Evolutionary conservation across 2,113 vertebrate species (phyloP).

Genomic region (Corythornis madagascariensis): DNA sequence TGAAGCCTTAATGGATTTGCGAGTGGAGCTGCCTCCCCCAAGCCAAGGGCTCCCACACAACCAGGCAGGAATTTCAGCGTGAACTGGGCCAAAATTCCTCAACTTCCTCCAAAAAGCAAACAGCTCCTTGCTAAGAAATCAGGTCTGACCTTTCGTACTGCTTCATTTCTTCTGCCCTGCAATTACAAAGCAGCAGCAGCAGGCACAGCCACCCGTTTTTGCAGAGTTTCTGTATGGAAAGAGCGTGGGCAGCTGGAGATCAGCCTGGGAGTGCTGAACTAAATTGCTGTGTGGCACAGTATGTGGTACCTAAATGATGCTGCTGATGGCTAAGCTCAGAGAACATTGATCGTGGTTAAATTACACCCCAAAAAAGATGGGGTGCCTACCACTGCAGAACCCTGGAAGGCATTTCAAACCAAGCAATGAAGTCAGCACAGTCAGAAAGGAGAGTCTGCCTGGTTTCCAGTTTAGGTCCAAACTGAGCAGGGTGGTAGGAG

Average conservation of each 20-base stretch:
- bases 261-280: not conserved
- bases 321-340: not conserved
- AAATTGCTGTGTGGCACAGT: accelerated
- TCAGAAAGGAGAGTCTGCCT: not conserved
- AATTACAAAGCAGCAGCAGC: not conserved
- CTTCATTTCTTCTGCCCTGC: not conserved
- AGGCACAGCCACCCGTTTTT: accelerated
- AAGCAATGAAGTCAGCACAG: not conserved
- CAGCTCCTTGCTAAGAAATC: not conserved
- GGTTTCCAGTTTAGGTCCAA: not conserved
- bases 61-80: constrained; percentile 32
- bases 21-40: not conserved
- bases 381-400: not conserved
- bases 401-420: not conserved
- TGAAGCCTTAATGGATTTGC: accelerated
- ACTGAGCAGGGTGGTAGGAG: not conserved
- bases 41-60: constrained; percentile 37
- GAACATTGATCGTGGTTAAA: not conserved
- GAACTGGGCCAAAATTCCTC: constrained; percentile 47
- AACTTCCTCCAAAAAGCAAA: constrained; percentile 45
- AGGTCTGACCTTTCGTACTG: not conserved
- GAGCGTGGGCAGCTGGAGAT: accelerated
- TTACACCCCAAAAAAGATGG: accelerated
- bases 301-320: not conserved
- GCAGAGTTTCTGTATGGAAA: not conserved